Conservation (phyloP, 2,888 invertebrate species). For the Tenthredo notha region DNA sequence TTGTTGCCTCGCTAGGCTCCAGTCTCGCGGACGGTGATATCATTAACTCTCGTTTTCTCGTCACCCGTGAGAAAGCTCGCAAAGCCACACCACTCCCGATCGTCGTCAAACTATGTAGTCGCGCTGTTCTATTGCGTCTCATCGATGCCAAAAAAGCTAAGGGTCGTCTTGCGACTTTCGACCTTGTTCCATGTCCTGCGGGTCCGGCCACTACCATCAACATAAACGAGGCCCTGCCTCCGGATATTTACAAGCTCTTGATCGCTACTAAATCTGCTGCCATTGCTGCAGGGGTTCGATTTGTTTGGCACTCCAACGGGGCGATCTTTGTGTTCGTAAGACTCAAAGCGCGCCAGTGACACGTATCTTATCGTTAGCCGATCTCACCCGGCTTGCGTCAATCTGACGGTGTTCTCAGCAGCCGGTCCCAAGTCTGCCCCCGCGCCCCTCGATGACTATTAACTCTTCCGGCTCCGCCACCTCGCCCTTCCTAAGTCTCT, state of each 20-base stretch:
- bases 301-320: not conserved
- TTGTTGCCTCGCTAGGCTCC: too few relatives aligned
- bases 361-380: not conserved
- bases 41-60: too few relatives aligned
- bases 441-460: too few relatives aligned
- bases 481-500: not conserved
- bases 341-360: not conserved
- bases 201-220: constrained; percentile 4
- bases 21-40: too few relatives aligned
- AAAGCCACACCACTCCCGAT: too few relatives aligned
- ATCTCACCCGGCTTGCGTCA: not conserved
- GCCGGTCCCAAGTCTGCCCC: not conserved
- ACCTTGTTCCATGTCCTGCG: not conserved
- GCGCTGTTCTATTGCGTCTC: too few relatives aligned
- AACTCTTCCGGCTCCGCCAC: not conserved
- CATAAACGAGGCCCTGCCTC: not conserved
- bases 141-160: too few relatives aligned
- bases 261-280: constrained; percentile 21
- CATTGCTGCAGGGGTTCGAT: not conserved
- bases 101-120: too few relatives aligned
- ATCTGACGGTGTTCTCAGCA: not conserved
- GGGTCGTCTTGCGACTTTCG: not conserved
- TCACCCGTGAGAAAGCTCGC: too few relatives aligned
- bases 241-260: not conserved
- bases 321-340: not conserved